Conservation (phyloP, 2,113 vertebrate species). For the Rhinichthys klamathensis region DNA sequence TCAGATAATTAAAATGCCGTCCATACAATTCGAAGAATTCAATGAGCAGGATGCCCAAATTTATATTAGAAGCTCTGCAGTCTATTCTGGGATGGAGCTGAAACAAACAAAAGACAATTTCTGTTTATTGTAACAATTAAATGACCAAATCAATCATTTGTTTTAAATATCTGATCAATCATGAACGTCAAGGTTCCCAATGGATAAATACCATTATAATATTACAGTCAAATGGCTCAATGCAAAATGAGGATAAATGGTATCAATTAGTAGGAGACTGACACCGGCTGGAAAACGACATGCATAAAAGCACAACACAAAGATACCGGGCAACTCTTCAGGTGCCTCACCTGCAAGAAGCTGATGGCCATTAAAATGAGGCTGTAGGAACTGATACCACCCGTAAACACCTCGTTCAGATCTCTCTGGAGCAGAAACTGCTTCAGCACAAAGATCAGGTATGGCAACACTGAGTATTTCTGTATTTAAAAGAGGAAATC, state of each 20-base stretch:
- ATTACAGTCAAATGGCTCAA: not conserved
- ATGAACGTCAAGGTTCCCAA: not conserved
- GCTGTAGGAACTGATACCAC: conserved; percentile 83
- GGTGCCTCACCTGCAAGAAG: conserved; percentile 77
- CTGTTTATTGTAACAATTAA: not conserved
- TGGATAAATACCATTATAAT: not conserved
- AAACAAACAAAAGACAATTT: not conserved
- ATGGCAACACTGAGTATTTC: conserved; percentile 81
- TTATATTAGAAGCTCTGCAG: conserved; percentile 87
- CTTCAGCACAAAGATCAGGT: conserved; percentile 83
- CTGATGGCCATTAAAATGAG: conserved; percentile 84
- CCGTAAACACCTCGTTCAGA: conserved; percentile 82
- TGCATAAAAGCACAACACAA: not conserved
- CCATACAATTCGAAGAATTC: conserved; percentile 99
- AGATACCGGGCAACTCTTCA: not conserved
- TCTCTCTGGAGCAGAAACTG: conserved; percentile 83
- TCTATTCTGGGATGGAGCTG: conserved; percentile 95
- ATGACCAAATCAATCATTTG: not conserved
- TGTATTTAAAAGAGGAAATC: conserved; percentile 50
- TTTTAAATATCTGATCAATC: not conserved
- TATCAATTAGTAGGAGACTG: not conserved
- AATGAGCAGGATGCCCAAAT: conserved; percentile 95
- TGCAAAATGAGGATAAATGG: not conserved
- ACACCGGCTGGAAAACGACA: too few relatives aligned
- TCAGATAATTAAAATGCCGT: conserved; percentile 97